Conservation (phyloP, 2,888 invertebrate species). For the Drosophila peninsularis region DNA sequence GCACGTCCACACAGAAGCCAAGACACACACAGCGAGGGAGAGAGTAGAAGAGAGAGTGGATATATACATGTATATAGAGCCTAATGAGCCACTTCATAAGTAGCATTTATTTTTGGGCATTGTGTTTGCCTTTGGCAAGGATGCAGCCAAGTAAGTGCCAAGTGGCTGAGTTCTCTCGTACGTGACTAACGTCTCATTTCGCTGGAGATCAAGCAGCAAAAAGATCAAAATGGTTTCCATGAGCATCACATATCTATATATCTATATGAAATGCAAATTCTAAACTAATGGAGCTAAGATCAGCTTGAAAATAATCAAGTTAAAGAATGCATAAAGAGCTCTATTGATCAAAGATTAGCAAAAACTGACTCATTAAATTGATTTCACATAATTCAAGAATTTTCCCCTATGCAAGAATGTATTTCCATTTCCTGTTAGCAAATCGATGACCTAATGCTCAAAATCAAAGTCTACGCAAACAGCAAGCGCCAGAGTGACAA, state of each 20-base stretch:
- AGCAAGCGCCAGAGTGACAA: conserved; percentile 4
- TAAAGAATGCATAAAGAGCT: too few relatives aligned
- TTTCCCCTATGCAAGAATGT: background rate
- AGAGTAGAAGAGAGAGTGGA: conserved; percentile 7
- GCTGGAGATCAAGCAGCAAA: conserved; percentile 33
- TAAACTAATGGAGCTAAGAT: background rate
- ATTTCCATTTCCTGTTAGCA: conserved; percentile 22
- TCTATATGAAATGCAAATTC: background rate
- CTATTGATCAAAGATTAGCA: too few relatives aligned
- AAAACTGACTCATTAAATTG: background rate
- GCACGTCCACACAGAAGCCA: conserved; percentile 33
- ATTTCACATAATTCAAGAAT: background rate
- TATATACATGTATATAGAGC: background rate
- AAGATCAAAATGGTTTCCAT: conserved; percentile 25
- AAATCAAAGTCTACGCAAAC: conserved; percentile 37
- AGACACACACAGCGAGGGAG: conserved; percentile 16
- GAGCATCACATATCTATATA: background rate
- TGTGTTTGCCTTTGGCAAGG: conserved; percentile 26
- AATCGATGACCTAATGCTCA: conserved; percentile 25
- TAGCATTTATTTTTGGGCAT: conserved; percentile 72
- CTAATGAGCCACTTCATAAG: conserved; percentile 62
- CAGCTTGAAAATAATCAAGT: background rate
- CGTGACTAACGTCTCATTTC: conserved; percentile 66
- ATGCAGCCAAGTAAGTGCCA: conserved; percentile 42
- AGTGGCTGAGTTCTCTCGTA: conserved; percentile 43